A percentile compares a stretch with the other conserved stretches of the same genome.
These are phyloP conservation scores for Acinonyx jubatus DNA, from an alignment of 2,113 vertebrate species.

Conservation along the genomic window DNA sequence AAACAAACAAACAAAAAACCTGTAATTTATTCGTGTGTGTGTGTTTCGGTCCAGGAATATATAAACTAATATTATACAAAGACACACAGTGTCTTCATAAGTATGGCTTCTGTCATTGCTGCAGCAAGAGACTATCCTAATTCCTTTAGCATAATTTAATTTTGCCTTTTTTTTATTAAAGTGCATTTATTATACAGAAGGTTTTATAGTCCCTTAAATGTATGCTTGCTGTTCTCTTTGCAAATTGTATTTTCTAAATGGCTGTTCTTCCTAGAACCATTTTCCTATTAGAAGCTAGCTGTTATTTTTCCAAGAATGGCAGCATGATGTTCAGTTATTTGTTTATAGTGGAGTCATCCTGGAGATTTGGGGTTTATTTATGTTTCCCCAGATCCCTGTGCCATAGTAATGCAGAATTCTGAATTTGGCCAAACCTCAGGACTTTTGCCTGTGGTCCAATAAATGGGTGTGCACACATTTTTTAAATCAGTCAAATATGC, in stretches of 20 bases:
- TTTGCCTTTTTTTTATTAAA: conserved; percentile 59
- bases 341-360: conserved; percentile 24
- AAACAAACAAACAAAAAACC: not conserved
- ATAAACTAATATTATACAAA: conserved; percentile 44
- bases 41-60: conserved; percentile 1
- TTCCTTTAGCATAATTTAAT: conserved; percentile 69
- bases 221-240: conserved; percentile 31
- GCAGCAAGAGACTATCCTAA: conserved; percentile 45
- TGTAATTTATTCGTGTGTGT: conserved; percentile 6
- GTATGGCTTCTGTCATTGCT: conserved; percentile 30
- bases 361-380: conserved; percentile 44
- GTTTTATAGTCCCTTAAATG: conserved; percentile 41
- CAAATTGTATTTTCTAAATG: conserved; percentile 64
- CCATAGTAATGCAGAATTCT: conserved; percentile 9
- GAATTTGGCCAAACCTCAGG: conserved; percentile 40
- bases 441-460: conserved; percentile 19
- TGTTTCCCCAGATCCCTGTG: conserved; percentile 9
- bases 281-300: conserved; percentile 54
- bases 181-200: conserved; percentile 54
- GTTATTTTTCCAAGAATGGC: conserved; percentile 56
- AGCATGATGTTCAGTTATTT: conserved; percentile 19
- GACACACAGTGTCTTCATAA: conserved; percentile 12
- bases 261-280: conserved; percentile 57
- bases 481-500: conserved; percentile 21
- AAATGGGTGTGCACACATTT: not conserved